Percentiles rank a stretch among this genome's conserved stretches.
Evolutionary conservation across 2,797 vertebrate genomes (phyloP).

Genomic region (Peromyscus attwateri): DNA sequence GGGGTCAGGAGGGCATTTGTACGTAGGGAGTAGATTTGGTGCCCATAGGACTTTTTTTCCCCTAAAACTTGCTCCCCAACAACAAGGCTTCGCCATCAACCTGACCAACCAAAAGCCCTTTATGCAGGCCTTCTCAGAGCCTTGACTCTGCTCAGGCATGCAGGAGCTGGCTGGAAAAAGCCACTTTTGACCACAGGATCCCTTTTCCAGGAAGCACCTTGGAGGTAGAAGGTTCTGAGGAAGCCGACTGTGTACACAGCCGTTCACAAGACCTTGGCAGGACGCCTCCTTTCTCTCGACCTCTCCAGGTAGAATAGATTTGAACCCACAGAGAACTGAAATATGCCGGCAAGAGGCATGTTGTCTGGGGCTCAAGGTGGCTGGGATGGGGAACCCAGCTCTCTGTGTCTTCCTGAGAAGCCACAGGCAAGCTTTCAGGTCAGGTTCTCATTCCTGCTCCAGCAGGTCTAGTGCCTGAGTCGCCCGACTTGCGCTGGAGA

Average conservation of each 20-base stretch:
- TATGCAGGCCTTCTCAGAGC: slow-evolving; percentile 37
- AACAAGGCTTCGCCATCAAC: not conserved
- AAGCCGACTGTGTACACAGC: not conserved
- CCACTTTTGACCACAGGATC: slow-evolving; percentile 42
- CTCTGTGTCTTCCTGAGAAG: not conserved
- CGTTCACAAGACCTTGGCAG: not conserved
- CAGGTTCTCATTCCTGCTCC: not conserved
- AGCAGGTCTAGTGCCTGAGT: not conserved
- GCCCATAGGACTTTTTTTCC: not conserved
- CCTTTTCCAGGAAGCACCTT: slow-evolving; percentile 58
- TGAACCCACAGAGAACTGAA: not conserved
- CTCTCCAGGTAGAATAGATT: not conserved
- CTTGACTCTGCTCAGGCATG: not conserved
- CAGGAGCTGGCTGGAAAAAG: slow-evolving; percentile 58
- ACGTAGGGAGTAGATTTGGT: not conserved
- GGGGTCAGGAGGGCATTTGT: not conserved
- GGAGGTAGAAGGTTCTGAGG: not conserved
- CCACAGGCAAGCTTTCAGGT: not conserved
- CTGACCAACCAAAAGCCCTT: not conserved
- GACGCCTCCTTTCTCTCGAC: not conserved
- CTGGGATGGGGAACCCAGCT: not conserved
- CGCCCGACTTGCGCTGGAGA: too few species aligned
- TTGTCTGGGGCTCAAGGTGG: not conserved
- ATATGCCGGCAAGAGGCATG: not conserved
- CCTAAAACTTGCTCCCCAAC: not conserved